Evolutionary conservation across 2,888 invertebrate species (phyloP).

Genomic region (Amiota mariae): DNA sequence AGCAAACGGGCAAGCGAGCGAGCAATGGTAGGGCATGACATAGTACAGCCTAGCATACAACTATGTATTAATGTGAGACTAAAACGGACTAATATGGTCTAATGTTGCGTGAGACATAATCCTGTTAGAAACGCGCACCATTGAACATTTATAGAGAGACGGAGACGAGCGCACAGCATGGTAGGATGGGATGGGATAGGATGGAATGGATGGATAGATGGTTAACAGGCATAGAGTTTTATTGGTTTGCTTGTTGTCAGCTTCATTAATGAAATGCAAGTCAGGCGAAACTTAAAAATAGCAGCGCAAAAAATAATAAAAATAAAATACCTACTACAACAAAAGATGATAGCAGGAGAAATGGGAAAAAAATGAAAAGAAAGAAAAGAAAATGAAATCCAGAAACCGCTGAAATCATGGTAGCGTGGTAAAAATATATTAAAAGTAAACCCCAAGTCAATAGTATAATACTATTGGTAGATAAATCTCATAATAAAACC

Average conservation of each 20-base stretch:
- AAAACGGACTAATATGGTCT: conserved; percentile 30
- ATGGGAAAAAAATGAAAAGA: not conserved
- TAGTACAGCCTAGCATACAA: not conserved
- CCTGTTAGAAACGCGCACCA: conserved; percentile 36
- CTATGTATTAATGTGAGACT: conserved; percentile 21
- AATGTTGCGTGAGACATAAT: conserved; percentile 38
- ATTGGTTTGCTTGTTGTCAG: not conserved
- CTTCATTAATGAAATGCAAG: conserved; percentile 30
- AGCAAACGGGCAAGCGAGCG: not conserved
- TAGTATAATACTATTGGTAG: not conserved
- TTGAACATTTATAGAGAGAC: conserved; percentile 40
- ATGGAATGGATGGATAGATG: no score
- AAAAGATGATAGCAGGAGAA: no score
- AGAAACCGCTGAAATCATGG: not conserved
- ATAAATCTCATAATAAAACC: not conserved
- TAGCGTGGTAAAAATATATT: not conserved
- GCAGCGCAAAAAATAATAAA: no score
- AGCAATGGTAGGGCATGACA: not conserved
- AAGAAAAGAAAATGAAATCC: not conserved
- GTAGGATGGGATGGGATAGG: not conserved
- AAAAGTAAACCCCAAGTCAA: not conserved
- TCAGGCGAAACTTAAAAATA: not conserved
- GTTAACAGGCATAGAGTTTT: no score
- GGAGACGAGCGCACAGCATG: not conserved
- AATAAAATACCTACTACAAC: no score